phyloP scores from a whole-genome alignment of 2,888 invertebrate genomes.

The Octonoba sinensis region DNA sequence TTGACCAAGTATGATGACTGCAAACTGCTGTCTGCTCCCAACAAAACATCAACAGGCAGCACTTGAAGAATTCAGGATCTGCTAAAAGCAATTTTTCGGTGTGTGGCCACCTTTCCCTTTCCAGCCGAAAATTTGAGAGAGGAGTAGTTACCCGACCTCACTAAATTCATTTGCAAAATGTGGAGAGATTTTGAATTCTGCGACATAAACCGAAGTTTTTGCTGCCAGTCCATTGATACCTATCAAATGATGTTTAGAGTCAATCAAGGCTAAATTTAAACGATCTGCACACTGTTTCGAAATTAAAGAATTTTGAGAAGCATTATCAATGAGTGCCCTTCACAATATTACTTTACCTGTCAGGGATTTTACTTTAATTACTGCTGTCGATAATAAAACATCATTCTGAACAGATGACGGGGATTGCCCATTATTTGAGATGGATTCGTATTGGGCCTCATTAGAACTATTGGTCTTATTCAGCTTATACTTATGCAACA shows the following conservation, averaged over 20 bases:
- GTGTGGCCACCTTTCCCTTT: neutral
- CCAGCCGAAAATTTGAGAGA: neutral
- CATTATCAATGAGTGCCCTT: neutral
- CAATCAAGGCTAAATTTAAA: slow-evolving; percentile 3
- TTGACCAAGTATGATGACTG: neutral
- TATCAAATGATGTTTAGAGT: slow-evolving; percentile 1
- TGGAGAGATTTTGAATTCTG: neutral
- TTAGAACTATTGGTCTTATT: no score
- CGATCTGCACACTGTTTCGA: slow-evolving; percentile 1
- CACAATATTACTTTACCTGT: neutral
- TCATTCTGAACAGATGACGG: neutral
- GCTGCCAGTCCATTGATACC: neutral
- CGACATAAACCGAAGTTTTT: neutral
- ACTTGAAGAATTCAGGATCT: neutral
- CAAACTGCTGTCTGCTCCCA: neutral
- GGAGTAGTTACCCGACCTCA: neutral
- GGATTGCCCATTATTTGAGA: neutral
- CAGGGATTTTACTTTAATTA: neutral
- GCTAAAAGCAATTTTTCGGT: neutral
- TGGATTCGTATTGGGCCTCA: neutral
- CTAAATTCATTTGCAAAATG: neutral
- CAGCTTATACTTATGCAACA: slow-evolving; percentile 2
- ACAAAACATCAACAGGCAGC: no score
- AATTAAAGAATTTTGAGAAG: slow-evolving; percentile 1
- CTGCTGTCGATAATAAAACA: slow-evolving; percentile 5